Evolutionary conservation across 2,113 vertebrate species (phyloP).

Genomic region (Hippopotamus amphibius): DNA sequence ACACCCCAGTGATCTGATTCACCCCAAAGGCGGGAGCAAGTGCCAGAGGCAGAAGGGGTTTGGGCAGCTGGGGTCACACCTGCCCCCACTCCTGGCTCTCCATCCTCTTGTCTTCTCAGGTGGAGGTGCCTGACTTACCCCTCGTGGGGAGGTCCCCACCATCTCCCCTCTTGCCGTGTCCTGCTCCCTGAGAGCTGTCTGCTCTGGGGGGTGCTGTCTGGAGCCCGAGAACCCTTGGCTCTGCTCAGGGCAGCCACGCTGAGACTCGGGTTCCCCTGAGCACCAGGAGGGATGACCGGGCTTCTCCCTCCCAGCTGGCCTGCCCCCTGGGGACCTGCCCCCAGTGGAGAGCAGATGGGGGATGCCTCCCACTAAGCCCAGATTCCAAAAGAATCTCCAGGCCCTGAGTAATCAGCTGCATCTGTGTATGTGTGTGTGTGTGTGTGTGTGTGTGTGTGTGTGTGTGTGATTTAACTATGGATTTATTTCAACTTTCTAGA

Average conservation of each 20-base stretch:
- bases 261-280: background rate
- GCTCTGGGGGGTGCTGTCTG: background rate
- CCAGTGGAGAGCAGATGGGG: background rate
- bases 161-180: background rate
- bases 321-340: background rate
- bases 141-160: background rate
- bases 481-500: constrained; percentile 1
- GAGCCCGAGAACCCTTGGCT: background rate
- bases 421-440: background rate
- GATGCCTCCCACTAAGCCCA: background rate
- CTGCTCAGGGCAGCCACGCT: background rate
- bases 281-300: background rate
- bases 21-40: background rate
- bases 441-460: background rate
- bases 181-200: background rate
- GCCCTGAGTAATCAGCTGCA: background rate
- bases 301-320: background rate
- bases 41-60: background rate
- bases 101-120: background rate
- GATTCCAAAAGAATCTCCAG: background rate
- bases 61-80: background rate
- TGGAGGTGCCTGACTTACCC: background rate
- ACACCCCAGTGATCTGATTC: background rate
- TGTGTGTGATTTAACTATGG: background rate
- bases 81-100: background rate